Percentiles rank a stretch among this genome's conserved stretches.
Conservation (phyloP, 2,113 vertebrate species). For the Anseranas semipalmata region DNA sequence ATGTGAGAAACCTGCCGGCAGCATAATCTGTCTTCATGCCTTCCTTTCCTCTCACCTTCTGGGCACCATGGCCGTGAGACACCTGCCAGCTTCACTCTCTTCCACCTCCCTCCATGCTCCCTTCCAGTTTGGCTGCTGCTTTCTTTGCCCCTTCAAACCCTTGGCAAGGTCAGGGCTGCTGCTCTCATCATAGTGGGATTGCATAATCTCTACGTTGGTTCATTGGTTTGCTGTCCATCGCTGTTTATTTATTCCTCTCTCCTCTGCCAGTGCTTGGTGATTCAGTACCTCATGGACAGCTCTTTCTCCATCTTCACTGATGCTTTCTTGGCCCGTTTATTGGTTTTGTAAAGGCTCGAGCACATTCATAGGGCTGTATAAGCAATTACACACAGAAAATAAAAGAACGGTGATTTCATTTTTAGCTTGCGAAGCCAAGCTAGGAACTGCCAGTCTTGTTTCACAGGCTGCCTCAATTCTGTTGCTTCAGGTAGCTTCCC, state of each 20-base stretch:
- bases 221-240: not conserved
- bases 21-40: not conserved
- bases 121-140: constrained; percentile 14
- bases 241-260: not conserved
- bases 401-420: constrained; percentile 1
- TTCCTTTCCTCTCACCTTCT: not conserved
- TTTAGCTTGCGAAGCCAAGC: constrained; percentile 26
- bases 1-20: not conserved
- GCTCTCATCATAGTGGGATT: not conserved
- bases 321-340: not conserved
- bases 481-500: not conserved
- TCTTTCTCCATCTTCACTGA: constrained; percentile 1
- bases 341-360: not conserved
- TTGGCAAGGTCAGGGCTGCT: constrained; percentile 14
- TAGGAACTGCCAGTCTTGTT: constrained; percentile 23
- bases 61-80: not conserved
- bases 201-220: not conserved
- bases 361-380: not conserved
- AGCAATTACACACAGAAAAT: constrained; percentile 23
- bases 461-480: not conserved
- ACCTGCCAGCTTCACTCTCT: not conserved
- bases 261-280: not conserved
- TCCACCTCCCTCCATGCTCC: not conserved
- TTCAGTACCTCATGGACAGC: not conserved
- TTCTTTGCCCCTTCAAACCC: constrained; percentile 1